phyloP scores from a whole-genome alignment of 2,888 invertebrate genomes.

The Leucoma salicis region DNA sequence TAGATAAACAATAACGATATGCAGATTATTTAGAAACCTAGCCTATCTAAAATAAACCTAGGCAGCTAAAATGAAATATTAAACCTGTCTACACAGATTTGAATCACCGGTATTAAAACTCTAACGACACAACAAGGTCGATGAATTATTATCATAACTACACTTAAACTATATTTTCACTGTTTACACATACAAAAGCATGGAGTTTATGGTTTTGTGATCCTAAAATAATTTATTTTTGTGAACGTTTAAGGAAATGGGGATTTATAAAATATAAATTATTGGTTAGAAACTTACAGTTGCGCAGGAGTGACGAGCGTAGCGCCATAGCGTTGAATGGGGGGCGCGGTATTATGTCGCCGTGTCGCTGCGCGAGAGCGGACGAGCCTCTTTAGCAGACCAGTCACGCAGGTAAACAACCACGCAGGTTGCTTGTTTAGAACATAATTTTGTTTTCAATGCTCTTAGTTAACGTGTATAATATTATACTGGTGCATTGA shows the following conservation, averaged over 20 bases:
- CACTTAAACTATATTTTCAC: not conserved
- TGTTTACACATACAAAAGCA: not conserved
- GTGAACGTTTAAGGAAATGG: not conserved
- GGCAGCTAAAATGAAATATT: no score
- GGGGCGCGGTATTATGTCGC: constrained; percentile 46
- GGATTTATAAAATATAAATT: constrained; percentile 1
- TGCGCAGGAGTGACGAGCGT: constrained; percentile 72
- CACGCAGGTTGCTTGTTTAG: constrained; percentile 46
- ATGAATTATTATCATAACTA: not conserved
- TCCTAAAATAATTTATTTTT: no score
- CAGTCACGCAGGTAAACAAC: constrained; percentile 65
- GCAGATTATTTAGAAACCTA: no score
- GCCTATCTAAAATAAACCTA: no score
- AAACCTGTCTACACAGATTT: no score
- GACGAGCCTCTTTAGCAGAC: constrained; percentile 47
- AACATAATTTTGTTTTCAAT: constrained; percentile 37
- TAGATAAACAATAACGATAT: no score
- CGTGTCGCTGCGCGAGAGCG: constrained; percentile 21
- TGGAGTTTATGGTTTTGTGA: not conserved
- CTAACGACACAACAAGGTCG: constrained; percentile 4
- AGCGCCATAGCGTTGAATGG: constrained; percentile 73
- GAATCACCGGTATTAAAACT: no score
- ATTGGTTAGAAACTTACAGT: constrained; percentile 48
- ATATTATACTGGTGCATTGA: constrained; percentile 6
- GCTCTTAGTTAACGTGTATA: no score